phyloP scores from a whole-genome alignment of 2,888 invertebrate species.

The Pristionchus mayeri region DNA sequence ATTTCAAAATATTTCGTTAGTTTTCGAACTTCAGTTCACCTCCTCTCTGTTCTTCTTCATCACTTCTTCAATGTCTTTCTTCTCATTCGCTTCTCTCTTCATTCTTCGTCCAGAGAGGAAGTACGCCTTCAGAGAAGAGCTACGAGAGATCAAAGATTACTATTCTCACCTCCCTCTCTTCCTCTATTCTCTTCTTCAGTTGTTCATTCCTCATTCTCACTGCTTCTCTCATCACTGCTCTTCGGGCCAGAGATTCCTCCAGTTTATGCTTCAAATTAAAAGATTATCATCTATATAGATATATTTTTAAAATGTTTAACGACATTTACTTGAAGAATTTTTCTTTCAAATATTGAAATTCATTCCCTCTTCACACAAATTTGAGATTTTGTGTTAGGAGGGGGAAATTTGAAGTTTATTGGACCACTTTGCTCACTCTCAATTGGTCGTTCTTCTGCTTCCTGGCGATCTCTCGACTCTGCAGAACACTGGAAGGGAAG shows the following conservation, averaged over 20 bases:
- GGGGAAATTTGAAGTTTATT: no score
- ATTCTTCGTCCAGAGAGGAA: not conserved
- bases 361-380: no score
- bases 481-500: not conserved
- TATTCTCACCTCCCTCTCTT: not conserved
- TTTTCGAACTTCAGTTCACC: not conserved
- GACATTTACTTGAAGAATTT: no score
- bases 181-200: not conserved
- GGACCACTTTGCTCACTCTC: conserved; percentile 30
- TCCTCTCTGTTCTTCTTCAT: not conserved
- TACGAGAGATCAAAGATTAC: not conserved
- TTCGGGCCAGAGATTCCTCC: conserved; percentile 17
- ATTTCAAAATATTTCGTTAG: not conserved
- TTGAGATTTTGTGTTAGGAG: no score
- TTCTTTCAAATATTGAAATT: no score
- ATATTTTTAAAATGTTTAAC: no score
- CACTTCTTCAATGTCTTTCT: no score
- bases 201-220: conserved; percentile 14
- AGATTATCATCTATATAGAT: no score
- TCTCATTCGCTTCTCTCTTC: not conserved
- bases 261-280: not conserved
- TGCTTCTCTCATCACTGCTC: conserved; percentile 7
- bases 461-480: not conserved
- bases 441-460: conserved; percentile 36
- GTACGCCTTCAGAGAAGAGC: not conserved